These are phyloP conservation scores for Bugula neritina DNA, from an alignment of 2,888 invertebrate species.

Conservation along the genomic window DNA sequence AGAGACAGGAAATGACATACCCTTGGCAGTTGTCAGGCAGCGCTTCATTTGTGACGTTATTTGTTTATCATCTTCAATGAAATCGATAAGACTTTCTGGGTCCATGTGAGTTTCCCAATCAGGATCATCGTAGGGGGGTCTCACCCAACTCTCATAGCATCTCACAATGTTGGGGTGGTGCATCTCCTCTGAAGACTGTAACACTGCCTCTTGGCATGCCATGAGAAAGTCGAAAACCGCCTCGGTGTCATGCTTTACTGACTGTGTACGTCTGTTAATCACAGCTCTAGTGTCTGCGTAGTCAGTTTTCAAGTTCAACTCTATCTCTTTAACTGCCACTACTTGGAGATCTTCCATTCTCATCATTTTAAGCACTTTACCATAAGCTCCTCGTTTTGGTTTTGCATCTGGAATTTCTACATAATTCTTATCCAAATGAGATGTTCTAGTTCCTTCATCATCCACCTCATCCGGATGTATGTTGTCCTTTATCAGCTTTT, in stretches of 20 bases:
- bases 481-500: background rate
- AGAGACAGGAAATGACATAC: no score
- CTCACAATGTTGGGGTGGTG: constrained; percentile 1
- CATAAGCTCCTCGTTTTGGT: constrained; percentile 1
- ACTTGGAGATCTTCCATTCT: background rate
- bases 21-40: background rate
- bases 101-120: background rate
- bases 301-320: background rate
- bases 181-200: background rate
- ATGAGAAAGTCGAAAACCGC: background rate
- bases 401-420: background rate
- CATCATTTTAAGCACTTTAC: background rate
- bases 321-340: constrained; percentile 5
- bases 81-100: constrained; percentile 8
- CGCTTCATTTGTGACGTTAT: background rate
- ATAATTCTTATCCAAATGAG: background rate
- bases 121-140: background rate
- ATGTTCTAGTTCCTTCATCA: background rate
- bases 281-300: background rate
- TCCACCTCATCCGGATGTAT: background rate
- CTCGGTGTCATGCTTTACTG: background rate
- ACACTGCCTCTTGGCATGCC: constrained; percentile 20
- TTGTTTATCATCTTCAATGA: background rate
- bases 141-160: background rate
- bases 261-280: background rate